phyloP scores from a whole-genome alignment of 2,888 invertebrate genomes.

The Sisyra terminalis region DNA sequence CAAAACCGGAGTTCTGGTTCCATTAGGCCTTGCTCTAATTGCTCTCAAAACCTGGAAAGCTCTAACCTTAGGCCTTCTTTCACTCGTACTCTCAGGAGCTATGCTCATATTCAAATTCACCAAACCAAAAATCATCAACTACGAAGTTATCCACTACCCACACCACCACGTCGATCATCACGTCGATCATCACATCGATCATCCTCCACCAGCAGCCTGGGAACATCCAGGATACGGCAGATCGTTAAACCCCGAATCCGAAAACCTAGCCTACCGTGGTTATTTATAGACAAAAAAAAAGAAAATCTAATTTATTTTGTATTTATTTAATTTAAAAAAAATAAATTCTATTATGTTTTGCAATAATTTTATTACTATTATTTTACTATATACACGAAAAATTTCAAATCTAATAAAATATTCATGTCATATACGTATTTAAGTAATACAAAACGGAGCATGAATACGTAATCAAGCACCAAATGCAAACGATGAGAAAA shows the following conservation, averaged over 20 bases:
- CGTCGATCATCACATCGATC: conserved; percentile 25
- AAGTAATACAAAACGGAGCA: too few relatives aligned
- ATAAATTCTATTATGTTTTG: too few relatives aligned
- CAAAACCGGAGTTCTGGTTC: conserved; percentile 70
- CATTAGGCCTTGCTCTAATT: conserved; percentile 63
- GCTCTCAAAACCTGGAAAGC: conserved; percentile 85
- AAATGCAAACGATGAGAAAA: too few relatives aligned
- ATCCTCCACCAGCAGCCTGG: conserved; percentile 25
- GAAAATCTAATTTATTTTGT: not conserved
- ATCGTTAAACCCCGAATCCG: conserved; percentile 34
- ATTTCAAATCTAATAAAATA: too few relatives aligned
- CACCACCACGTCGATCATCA: conserved; percentile 49
- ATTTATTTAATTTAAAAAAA: not conserved
- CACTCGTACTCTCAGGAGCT: conserved; percentile 69
- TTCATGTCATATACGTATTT: too few relatives aligned
- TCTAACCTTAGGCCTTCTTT: conserved; percentile 66
- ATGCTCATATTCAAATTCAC: conserved; percentile 76
- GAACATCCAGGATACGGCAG: conserved; percentile 45
- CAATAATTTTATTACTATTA: too few relatives aligned
- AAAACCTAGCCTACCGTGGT: conserved; percentile 41
- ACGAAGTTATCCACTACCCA: conserved; percentile 73
- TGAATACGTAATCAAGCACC: too few relatives aligned
- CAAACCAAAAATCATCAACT: conserved; percentile 72
- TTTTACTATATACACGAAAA: too few relatives aligned
- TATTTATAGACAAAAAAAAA: conserved; percentile 13